Evolutionary conservation across 2,113 vertebrate genomes (phyloP), one percentile per base, ranked within the genome.

Genomic region (Choloepus hoffmanni): DNA sequence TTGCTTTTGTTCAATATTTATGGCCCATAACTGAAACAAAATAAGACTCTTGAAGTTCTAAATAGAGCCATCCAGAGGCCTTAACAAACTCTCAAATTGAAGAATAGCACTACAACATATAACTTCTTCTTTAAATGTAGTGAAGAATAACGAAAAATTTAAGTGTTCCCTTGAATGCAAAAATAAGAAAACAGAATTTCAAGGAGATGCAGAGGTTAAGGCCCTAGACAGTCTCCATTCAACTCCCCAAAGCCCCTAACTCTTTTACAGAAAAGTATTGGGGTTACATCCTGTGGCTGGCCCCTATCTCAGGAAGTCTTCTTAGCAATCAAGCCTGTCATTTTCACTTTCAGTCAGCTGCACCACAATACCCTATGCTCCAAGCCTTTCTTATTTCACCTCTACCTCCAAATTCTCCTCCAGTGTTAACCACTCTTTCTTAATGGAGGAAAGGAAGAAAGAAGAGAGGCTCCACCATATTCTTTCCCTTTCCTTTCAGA

Each of bases 1-100:
- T 86, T 91, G 45, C 55, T 43, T 21, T 48, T 78, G 62, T 45
- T 93, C 53, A 83, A 60, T 84, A 90, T 85, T 95, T 82, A 86
- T 77, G 48, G 14, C 48, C 78, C 15, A 72, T 92, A 82, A 85
- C 24, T 65, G 92, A 72, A 60, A 88, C 24, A 90, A 96, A 93
- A 83, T 53, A 4, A 68, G 77, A 60, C 19, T 53, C 86, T 68
- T 96, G 48, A 93, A 85, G 85, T 74, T 88, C 82, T 85, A 91
- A 91, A 74, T 70, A 58, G 19, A 90, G 84, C 40, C 53, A 88
- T 55, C 23, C 43, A 78, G 21, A 90, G 21, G 77, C 65, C 55
- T 84, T 62, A 91, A 30, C 83, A 91, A 93, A 84, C 28, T 67
- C 45, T 90, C 68, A 92, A 79, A 53, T 21, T 74, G 70, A 74